Evolutionary conservation across 2,113 vertebrate genomes (phyloP).

Genomic region (Colaptes auratus): DNA sequence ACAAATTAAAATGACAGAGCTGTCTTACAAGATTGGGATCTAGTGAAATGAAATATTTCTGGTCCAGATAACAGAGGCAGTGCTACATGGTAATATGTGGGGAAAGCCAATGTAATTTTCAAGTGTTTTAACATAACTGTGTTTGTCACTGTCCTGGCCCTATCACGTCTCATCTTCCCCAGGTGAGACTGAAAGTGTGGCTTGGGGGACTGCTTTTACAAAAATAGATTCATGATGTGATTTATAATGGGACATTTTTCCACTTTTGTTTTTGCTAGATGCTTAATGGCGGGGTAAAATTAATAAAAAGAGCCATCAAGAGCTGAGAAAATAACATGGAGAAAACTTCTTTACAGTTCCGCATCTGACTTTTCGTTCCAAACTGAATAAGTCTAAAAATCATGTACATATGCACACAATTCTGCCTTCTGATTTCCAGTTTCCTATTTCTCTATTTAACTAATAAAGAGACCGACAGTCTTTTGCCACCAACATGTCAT

Average conservation of each 20-base stretch:
- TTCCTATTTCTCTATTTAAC: background rate
- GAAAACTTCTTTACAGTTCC: background rate
- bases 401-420: background rate
- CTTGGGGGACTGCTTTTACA: background rate
- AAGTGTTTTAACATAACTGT: conserved; percentile 60
- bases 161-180: conserved; percentile 7
- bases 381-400: background rate
- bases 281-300: background rate
- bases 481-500: background rate
- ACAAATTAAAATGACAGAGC: conserved; percentile 84
- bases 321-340: background rate
- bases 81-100: conserved; percentile 57
- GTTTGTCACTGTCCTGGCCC: conserved; percentile 58
- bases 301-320: background rate
- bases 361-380: background rate
- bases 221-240: conserved; percentile 16
- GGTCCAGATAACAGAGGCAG: conserved; percentile 70
- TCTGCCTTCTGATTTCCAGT: background rate
- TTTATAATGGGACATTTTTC: background rate
- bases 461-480: background rate
- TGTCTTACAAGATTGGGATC: conserved; percentile 80
- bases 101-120: conserved; percentile 59
- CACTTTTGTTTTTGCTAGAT: background rate
- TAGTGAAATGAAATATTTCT: conserved; percentile 77
- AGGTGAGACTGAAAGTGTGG: background rate